Percentiles rank a stretch among this genome's conserved stretches.
These are phyloP conservation scores for Crypturellus undulatus DNA, from an alignment of 2,113 vertebrate genomes.

Conservation along the genomic window DNA sequence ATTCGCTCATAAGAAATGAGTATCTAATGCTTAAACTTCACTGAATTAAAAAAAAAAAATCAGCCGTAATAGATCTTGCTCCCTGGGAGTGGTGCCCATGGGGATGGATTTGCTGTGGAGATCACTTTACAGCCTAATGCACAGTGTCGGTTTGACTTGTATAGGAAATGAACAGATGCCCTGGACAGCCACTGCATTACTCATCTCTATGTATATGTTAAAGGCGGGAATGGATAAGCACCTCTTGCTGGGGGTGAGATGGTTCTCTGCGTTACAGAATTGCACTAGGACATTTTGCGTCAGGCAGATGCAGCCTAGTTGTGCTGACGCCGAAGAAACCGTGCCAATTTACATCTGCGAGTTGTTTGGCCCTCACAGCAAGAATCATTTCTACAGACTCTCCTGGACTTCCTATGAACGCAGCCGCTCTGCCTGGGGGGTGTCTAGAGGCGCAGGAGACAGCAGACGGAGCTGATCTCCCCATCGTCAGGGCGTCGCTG, in stretches of 20 bases:
- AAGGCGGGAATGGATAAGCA: neutral
- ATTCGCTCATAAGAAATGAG: neutral
- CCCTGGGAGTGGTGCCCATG: neutral
- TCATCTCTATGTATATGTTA: neutral
- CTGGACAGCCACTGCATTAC: conserved; percentile 26
- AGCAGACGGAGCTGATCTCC: neutral
- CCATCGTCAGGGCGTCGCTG: neutral
- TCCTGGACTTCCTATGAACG: neutral
- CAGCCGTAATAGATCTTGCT: neutral
- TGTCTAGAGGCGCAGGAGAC: neutral
- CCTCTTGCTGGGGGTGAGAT: conserved; percentile 14
- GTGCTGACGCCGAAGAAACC: neutral
- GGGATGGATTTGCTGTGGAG: conserved; percentile 57
- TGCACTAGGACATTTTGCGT: neutral
- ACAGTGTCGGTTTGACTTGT: conserved; percentile 27
- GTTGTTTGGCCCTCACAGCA: neutral
- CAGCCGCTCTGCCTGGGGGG: neutral
- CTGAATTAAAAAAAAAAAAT: conserved; percentile 48
- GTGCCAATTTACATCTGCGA: neutral
- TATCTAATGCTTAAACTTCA: conserved; percentile 37
- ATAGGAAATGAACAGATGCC: conserved; percentile 54
- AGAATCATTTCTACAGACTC: neutral
- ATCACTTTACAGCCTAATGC: conserved; percentile 55
- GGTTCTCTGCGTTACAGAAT: neutral
- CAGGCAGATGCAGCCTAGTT: neutral